A percentile compares a stretch with the other conserved stretches of the same genome.
Conservation (phyloP, 2,113 vertebrate genomes). For the Caranx ignobilis region DNA sequence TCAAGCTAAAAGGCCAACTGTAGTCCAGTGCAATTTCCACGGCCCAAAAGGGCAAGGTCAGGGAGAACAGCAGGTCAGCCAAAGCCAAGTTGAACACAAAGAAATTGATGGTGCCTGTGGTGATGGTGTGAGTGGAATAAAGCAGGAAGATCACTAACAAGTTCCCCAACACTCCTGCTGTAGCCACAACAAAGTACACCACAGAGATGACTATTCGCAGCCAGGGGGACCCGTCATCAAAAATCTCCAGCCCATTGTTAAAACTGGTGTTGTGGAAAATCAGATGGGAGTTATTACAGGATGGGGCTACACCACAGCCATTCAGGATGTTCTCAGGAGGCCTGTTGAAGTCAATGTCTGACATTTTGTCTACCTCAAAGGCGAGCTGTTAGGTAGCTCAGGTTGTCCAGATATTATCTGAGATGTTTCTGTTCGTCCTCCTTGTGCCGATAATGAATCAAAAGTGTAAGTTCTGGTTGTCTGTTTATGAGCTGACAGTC, state of each 20-base stretch:
- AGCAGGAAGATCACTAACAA: conserved; percentile 81
- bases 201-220: conserved; percentile 72
- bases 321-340: conserved; percentile 44
- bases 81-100: conserved; percentile 83
- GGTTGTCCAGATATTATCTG: neutral
- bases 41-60: conserved; percentile 84
- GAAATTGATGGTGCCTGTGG: conserved; percentile 79
- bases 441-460: conserved; percentile 13
- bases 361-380: conserved; percentile 52
- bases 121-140: conserved; percentile 76
- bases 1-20: conserved; percentile 83
- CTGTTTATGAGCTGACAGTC: conserved; percentile 52
- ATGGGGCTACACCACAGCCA: conserved; percentile 33
- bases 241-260: conserved; percentile 37
- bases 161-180: conserved; percentile 80
- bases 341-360: conserved; percentile 56
- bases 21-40: conserved; percentile 82
- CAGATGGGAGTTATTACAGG: conserved; percentile 65
- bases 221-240: conserved; percentile 65
- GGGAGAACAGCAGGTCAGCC: conserved; percentile 81
- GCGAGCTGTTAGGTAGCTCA: neutral
- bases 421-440: conserved; percentile 26
- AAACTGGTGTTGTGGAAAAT: conserved; percentile 49
- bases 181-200: conserved; percentile 81
- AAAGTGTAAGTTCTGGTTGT: conserved; percentile 48